phyloP scores from a whole-genome alignment of 1,140 invertebrate species.

The Panagrolaimus sp. region DNA sequence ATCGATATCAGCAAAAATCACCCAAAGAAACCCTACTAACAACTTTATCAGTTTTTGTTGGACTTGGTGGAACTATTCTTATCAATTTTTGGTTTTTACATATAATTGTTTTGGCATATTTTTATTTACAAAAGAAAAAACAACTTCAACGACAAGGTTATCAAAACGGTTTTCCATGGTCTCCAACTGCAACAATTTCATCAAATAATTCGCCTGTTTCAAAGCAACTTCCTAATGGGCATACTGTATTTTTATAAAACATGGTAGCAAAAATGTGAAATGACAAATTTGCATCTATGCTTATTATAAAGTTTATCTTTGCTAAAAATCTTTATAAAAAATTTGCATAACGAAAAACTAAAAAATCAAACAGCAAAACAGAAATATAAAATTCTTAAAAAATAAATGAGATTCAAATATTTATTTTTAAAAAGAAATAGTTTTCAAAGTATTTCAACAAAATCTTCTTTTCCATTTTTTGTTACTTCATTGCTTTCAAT shows the following conservation, averaged over 20 bases:
- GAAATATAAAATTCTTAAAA: no score
- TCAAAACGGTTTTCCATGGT: background rate
- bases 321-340: no score
- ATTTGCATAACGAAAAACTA: no score
- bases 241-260: slow-evolving; percentile 14
- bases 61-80: slow-evolving; percentile 23
- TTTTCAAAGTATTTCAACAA: no score
- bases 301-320: no score
- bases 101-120: slow-evolving; percentile 35
- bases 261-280: no score
- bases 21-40: slow-evolving; percentile 20
- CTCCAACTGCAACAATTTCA: background rate
- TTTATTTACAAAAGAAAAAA: slow-evolving; percentile 24
- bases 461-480: no score
- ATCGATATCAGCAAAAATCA: slow-evolving; percentile 13
- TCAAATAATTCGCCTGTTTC: background rate
- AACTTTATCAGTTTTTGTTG: slow-evolving; percentile 20
- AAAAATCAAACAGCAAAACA: no score
- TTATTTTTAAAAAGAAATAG: no score
- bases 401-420: no score
- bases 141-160: slow-evolving; percentile 10
- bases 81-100: slow-evolving; percentile 38
- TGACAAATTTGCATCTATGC: no score
- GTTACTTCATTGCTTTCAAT: no score
- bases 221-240: background rate